phyloP scores from a whole-genome alignment of 2,113 vertebrate species.

The Loxodonta africana region DNA sequence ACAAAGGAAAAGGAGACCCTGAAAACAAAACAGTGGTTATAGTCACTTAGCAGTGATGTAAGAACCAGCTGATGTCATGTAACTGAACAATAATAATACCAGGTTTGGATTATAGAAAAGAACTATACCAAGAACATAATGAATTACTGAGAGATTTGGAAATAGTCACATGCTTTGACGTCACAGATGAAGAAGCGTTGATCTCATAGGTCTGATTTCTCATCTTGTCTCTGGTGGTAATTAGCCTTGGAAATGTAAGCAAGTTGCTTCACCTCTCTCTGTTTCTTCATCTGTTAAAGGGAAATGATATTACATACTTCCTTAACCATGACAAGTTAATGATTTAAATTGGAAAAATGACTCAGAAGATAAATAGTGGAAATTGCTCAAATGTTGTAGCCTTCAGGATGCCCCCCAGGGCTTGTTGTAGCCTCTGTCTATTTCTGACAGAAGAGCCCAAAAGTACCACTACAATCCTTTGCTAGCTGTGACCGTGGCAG shows the following conservation, averaged over 20 bases:
- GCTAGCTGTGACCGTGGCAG: too few species aligned
- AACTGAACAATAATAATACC: not conserved
- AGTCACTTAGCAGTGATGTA: not conserved
- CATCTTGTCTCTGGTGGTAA: not conserved
- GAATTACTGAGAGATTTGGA: not conserved
- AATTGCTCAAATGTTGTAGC: not conserved
- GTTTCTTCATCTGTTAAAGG: not conserved
- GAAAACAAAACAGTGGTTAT: not conserved
- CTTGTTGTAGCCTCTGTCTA: too few species aligned
- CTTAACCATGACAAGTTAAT: not conserved
- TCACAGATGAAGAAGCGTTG: not conserved
- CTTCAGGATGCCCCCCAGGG: not conserved
- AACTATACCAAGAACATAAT: not conserved
- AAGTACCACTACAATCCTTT: not conserved
- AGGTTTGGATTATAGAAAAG: not conserved
- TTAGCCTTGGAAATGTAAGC: not conserved
- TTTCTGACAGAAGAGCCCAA: not conserved
- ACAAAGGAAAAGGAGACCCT: not conserved
- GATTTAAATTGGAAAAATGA: not conserved
- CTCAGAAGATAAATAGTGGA: not conserved
- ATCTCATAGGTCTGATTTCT: not conserved
- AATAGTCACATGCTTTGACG: not conserved
- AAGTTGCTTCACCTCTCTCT: not conserved
- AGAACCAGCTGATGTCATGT: not conserved
- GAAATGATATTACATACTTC: not conserved